Conservation (phyloP, 2,888 invertebrate species). For the Drosophila koepferae region DNA sequence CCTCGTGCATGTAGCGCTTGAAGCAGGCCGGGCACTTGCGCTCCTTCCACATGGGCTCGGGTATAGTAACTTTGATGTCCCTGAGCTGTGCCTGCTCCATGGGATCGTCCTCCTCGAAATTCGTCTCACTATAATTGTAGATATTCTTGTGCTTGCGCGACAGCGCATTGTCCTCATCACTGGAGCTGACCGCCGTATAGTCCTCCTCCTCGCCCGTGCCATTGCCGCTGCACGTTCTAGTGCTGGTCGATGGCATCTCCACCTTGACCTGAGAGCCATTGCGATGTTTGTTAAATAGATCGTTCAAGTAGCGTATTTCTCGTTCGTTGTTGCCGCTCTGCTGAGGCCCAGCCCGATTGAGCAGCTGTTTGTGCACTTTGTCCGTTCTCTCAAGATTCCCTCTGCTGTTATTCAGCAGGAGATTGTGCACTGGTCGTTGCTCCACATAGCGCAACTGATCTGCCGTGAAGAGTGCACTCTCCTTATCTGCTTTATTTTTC, state of each 20-base stretch:
- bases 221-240: constrained; percentile 47
- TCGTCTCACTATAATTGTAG: constrained; percentile 84
- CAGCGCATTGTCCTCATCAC: constrained; percentile 76
- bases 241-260: constrained; percentile 57
- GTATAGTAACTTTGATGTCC: constrained; percentile 84
- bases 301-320: constrained; percentile 75
- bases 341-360: constrained; percentile 53
- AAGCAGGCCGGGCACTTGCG: constrained; percentile 84
- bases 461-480: constrained; percentile 67
- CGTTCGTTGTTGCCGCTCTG: constrained; percentile 43
- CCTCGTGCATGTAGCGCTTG: constrained; percentile 84
- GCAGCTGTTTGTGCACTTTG: constrained; percentile 76
- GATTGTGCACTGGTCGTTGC: constrained; percentile 78
- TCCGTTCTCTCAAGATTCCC: constrained; percentile 59
- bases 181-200: constrained; percentile 74
- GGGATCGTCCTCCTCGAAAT: constrained; percentile 84
- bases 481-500: constrained; percentile 43
- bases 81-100: constrained; percentile 82
- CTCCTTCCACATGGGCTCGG: constrained; percentile 83
- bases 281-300: constrained; percentile 74
- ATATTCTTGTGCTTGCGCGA: constrained; percentile 74
- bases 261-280: constrained; percentile 44
- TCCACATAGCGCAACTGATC: constrained; percentile 77
- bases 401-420: constrained; percentile 69
- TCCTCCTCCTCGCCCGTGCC: constrained; percentile 72